Base-by-base conservation (phyloP, 2,888 invertebrate genomes). In the Amphipyra berbera region DNA sequence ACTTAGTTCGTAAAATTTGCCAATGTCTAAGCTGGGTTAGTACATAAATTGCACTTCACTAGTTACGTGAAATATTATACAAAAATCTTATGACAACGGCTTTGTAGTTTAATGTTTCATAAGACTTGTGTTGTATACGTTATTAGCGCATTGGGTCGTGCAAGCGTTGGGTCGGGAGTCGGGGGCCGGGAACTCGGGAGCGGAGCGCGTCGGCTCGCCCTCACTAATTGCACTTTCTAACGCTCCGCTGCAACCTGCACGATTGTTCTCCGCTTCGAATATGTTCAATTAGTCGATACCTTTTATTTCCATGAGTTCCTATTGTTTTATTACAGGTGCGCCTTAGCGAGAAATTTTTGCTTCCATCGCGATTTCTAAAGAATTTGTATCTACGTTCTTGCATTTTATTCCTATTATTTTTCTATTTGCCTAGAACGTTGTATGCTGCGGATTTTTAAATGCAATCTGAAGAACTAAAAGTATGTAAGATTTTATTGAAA, bases 181-280 rank as follows among this genome's bases (percentile, higher is more conserved):
- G 21, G 21, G 21, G 3, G 10, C 37, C 37, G 9, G 3, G 37
- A 37, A 37, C 33, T 10, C 37, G 10, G 38, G 30, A 13, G 44
- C 37, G 38, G 14, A 21, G 44, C 35, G 14, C 3, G 33, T 35
- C 21, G 44, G 37, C 41, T 54, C 47, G 45, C 59, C 35, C 41
- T 42, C 54, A 47, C 72, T 79, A 78, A 79, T 78, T 79, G 77
- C 63, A 61, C 74, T 74, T 64, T 60, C 65, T 59, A 67, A 61
- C 62, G 62, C 65, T 68, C 33, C 67, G 52, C 60, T 58, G 63
- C 61, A 56, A 56, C 41, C 59, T 57, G 56, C 64, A 53, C 64
- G 35, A 73, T 67, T 57, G 58, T 63, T 68, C 45, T 63, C 40
- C 61, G 60, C 72, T 68, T 73, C 61, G 44, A 68, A 68, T 73